Evolutionary conservation across 35 echinoderm and acorn worm species (phyloP).

Genomic region (Apostichopus japonicus): DNA sequence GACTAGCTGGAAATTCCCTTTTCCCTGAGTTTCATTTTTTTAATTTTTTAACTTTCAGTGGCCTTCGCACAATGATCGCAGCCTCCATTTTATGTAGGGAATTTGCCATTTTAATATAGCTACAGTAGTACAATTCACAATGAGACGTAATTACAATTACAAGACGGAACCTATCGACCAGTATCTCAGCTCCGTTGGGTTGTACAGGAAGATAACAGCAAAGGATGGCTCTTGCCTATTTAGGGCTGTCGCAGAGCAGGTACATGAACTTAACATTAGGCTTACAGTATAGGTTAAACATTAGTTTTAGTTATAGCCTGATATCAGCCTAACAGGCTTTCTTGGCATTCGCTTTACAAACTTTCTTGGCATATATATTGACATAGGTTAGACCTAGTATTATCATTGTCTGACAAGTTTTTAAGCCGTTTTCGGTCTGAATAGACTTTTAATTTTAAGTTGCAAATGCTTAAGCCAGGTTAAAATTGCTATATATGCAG

Average conservation of each 20-base stretch:
- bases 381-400: no score
- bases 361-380: no score
- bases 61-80: slow-evolving; percentile 44
- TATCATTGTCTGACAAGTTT: no score
- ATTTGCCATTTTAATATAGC: slow-evolving; percentile 35
- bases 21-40: slow-evolving; percentile 38
- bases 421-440: no score
- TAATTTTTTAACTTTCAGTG: slow-evolving; percentile 56
- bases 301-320: background rate
- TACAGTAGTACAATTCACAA: slow-evolving; percentile 6
- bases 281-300: background rate
- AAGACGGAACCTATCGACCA: slow-evolving; percentile 92
- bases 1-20: slow-evolving; percentile 48
- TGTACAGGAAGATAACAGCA: slow-evolving; percentile 92
- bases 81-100: slow-evolving; percentile 27
- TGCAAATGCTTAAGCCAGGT: no score
- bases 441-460: no score
- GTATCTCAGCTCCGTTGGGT: slow-evolving; percentile 81
- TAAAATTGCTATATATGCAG: no score
- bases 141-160: slow-evolving; percentile 40
- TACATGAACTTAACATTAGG: slow-evolving; percentile 52
- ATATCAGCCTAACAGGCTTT: no score
- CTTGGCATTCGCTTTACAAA: no score
- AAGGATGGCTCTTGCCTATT: slow-evolving; percentile 99
- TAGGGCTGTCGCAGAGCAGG: slow-evolving; percentile 97